Percentiles rank a stretch among this genome's conserved stretches.
These are phyloP conservation scores for Busseola fusca DNA, from an alignment of 2,888 invertebrate species.

Conservation along the genomic window DNA sequence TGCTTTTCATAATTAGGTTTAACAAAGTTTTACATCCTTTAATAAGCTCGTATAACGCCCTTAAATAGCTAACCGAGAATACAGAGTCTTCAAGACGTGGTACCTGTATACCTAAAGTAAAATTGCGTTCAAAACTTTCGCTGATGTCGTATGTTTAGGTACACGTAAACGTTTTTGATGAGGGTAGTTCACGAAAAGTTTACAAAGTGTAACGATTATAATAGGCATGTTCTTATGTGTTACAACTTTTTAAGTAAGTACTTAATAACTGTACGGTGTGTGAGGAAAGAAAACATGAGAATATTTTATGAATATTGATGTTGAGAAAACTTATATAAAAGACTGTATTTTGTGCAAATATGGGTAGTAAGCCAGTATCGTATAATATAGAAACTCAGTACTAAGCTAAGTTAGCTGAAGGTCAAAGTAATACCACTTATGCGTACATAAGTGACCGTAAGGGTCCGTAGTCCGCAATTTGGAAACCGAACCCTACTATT, in stretches of 20 bases:
- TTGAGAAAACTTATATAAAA: neutral
- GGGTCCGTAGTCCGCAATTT: neutral
- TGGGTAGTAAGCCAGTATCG: neutral
- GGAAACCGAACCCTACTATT: neutral
- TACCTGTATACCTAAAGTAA: constrained; percentile 7
- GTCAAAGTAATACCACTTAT: neutral
- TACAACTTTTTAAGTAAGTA: constrained; percentile 17
- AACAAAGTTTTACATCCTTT: neutral
- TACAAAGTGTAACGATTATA: constrained; percentile 15
- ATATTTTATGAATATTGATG: neutral
- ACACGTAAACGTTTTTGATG: constrained; percentile 17
- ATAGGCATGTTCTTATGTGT: neutral
- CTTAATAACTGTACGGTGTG: neutral
- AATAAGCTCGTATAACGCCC: neutral
- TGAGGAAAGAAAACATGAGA: neutral
- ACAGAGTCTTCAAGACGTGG: neutral
- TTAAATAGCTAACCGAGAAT: neutral
- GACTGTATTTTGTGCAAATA: neutral
- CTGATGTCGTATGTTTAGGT: constrained; percentile 12
- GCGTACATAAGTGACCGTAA: no score
- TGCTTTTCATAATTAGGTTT: constrained; percentile 27
- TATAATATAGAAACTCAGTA: neutral
- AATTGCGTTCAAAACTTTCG: constrained; percentile 30
- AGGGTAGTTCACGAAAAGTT: constrained; percentile 14
- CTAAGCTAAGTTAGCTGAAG: neutral